Conservation (phyloP, 2,888 invertebrate species). For the Scaptomyza caliginosa region DNA sequence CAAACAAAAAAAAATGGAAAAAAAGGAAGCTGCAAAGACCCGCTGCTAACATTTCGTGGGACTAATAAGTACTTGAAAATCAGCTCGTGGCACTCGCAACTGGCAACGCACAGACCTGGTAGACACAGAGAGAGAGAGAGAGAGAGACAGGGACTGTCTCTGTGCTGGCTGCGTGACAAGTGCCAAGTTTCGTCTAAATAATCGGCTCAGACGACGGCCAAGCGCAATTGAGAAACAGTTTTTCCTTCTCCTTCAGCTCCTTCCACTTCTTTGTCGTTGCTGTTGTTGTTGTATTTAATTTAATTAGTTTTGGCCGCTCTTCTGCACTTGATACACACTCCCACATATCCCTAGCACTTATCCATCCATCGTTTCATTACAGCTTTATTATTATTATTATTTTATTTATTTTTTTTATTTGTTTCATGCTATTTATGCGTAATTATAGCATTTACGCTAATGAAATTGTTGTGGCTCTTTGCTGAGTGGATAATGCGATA, state of each 20-base stretch:
- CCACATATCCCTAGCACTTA: neutral
- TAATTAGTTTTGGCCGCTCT: slow-evolving; percentile 67
- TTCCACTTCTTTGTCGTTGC: neutral
- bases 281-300: slow-evolving; percentile 65
- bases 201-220: slow-evolving; percentile 12
- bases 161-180: slow-evolving; percentile 30
- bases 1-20: no score
- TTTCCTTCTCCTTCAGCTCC: neutral
- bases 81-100: slow-evolving; percentile 40
- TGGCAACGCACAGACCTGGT: neutral
- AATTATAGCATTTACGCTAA: slow-evolving; percentile 52
- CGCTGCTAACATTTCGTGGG: slow-evolving; percentile 61
- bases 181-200: slow-evolving; percentile 13
- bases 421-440: slow-evolving; percentile 33
- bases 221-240: neutral
- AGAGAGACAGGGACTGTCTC: neutral
- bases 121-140: neutral
- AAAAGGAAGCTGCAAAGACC: slow-evolving; percentile 15
- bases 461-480: slow-evolving; percentile 33
- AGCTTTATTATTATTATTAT: no score
- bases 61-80: slow-evolving; percentile 73
- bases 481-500: neutral
- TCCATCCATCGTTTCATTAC: neutral
- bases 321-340: slow-evolving; percentile 23
- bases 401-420: no score